Evolutionary conservation across 2,888 invertebrate genomes (phyloP).

Genomic region (Drosophila phalerata): DNA sequence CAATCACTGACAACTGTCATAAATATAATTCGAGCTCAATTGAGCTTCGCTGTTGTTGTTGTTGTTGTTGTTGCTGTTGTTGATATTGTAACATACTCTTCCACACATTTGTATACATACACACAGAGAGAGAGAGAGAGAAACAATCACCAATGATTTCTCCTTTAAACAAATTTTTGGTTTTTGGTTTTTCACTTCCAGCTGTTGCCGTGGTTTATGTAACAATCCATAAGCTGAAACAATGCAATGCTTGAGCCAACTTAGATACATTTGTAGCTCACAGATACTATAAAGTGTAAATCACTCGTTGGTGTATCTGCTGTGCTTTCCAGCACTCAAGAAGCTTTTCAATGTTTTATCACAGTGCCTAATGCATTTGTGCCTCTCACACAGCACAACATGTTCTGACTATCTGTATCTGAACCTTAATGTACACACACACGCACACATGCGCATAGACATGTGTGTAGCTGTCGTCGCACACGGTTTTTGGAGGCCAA

Average conservation of each 20-base stretch:
- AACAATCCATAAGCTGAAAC: conserved; percentile 56
- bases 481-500: conserved; percentile 13
- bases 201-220: conserved; percentile 46
- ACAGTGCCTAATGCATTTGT: conserved; percentile 35
- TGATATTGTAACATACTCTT: conserved; percentile 35
- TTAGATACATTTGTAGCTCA: conserved; percentile 26
- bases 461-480: conserved; percentile 3
- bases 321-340: conserved; percentile 24
- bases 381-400: conserved; percentile 23
- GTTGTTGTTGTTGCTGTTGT: conserved; percentile 30
- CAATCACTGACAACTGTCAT: conserved; percentile 69
- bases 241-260: conserved; percentile 44
- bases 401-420: conserved; percentile 28
- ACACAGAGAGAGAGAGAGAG: not conserved
- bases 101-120: conserved; percentile 2
- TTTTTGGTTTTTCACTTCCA: conserved; percentile 34
- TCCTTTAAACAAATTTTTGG: conserved; percentile 69
- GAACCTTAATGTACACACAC: conserved; percentile 13
- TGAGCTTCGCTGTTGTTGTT: conserved; percentile 45
- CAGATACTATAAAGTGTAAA: conserved; percentile 24
- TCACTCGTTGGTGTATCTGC: conserved; percentile 1
- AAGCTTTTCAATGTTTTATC: conserved; percentile 42
- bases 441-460: not conserved
- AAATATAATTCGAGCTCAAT: conserved; percentile 77
- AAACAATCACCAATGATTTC: conserved; percentile 63